phyloP scores from a whole-genome alignment of 2,888 invertebrate species.

The Rhynchonema sp. region DNA sequence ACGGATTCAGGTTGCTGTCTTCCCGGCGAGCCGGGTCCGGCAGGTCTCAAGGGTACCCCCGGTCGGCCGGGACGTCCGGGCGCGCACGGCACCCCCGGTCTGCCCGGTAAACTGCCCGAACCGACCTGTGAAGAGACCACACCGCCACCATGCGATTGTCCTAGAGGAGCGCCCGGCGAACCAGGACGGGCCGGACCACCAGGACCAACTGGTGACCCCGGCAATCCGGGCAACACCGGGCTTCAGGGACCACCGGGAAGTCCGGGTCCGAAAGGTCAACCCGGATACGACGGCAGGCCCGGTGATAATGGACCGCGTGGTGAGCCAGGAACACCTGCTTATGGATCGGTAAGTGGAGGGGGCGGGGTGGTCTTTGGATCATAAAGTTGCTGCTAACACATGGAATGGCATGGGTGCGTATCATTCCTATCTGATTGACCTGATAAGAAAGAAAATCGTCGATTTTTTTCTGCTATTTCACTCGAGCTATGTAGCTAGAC shows the following conservation, averaged over 20 bases:
- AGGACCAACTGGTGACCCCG: not conserved
- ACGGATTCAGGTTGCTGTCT: not conserved
- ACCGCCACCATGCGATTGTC: not conserved
- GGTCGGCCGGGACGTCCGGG: not conserved
- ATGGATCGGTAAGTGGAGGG: not conserved
- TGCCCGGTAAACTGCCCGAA: not conserved
- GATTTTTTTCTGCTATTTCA: too few species aligned
- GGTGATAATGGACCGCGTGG: not conserved
- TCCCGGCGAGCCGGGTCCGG: not conserved
- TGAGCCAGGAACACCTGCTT: not conserved
- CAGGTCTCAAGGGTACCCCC: not conserved
- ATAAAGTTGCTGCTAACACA: too few species aligned
- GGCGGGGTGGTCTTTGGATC: too few species aligned
- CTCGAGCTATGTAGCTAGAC: too few species aligned
- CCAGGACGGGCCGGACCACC: not conserved
- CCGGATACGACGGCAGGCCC: not conserved
- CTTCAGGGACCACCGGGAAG: not conserved
- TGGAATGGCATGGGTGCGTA: too few species aligned
- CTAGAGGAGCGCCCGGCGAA: not conserved
- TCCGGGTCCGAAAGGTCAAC: not conserved
- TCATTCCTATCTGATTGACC: too few species aligned
- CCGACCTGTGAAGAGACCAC: not conserved
- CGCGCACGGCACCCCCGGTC: not conserved
- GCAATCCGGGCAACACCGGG: not conserved
- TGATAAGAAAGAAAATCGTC: too few species aligned